Percentiles rank a stretch among this genome's conserved stretches.
Evolutionary conservation across 1,140 invertebrate species (phyloP).

Genomic region (Drosophila orena): DNA sequence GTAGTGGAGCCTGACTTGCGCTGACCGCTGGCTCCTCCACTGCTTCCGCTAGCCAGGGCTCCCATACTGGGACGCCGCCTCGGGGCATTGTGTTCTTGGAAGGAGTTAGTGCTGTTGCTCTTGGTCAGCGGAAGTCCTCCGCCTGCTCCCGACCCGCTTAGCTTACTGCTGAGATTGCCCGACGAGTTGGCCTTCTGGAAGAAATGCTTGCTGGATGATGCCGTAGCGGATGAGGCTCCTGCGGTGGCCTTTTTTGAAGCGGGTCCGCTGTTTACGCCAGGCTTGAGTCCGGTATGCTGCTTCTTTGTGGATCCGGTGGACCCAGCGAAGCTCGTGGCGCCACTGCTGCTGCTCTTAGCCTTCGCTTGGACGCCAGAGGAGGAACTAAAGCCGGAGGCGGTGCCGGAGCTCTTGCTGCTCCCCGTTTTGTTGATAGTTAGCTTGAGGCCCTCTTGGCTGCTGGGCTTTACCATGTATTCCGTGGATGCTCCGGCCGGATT

Average conservation of each 20-base stretch:
- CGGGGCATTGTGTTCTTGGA: constrained; percentile 55
- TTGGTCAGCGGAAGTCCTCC: constrained; percentile 69
- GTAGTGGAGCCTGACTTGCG: constrained; percentile 43
- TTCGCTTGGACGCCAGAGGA: constrained; percentile 20
- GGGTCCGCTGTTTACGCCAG: constrained; percentile 87
- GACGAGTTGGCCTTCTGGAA: constrained; percentile 83
- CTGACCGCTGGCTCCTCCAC: constrained; percentile 25
- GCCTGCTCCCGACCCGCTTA: constrained; percentile 41
- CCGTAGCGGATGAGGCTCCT: constrained; percentile 11
- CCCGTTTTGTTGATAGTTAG: constrained; percentile 94
- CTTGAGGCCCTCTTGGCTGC: constrained; percentile 92
- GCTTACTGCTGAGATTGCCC: constrained; percentile 72
- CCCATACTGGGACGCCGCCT: constrained; percentile 63
- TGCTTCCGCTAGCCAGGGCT: constrained; percentile 30
- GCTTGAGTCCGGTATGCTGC: constrained; percentile 93
- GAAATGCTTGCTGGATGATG: constrained; percentile 59
- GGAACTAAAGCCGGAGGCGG: constrained; percentile 28
- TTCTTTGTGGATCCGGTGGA: constrained; percentile 53
- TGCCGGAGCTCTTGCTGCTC: constrained; percentile 45
- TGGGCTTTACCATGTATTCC: constrained; percentile 89
- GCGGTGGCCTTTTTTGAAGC: constrained; percentile 69
- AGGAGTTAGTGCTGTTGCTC: constrained; percentile 76
- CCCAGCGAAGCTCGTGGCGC: constrained; percentile 3
- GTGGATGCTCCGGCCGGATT: constrained; percentile 37
- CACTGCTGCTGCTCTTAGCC: constrained; percentile 16